Evolutionary conservation across 2,113 vertebrate species (phyloP), one percentile per base, ranked within the genome.

Genomic region (Podiceps cristatus): DNA sequence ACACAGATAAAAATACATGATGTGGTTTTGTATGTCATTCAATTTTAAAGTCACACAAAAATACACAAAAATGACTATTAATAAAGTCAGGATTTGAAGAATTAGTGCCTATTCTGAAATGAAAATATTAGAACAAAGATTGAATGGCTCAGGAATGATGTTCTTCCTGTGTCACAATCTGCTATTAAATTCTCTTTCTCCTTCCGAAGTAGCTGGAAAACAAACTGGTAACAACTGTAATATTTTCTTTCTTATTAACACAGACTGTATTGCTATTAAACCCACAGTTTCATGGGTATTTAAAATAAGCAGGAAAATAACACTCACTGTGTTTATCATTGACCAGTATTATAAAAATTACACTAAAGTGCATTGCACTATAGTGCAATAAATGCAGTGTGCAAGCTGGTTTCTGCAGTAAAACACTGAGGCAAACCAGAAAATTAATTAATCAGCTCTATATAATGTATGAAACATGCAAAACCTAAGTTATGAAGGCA

Each of bases 171-270:
- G 9, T 56, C 37, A 42, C 60, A 31, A 15, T 49, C 49, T 72
- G 27, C 8, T 71, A 25, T 52, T 80, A 62, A 83, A 76, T 88
- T 75, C 47, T 7, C 13, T 88, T 89, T 80, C 10, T 75, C 33
- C 40, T 76, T 37, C 56, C 62, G 71, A 91, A 72, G 31, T 23
- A 67, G 22, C 50, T 90, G 59, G 20, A 88, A 91, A 90, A n/a
- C 23, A 84, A 76, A 33, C 19, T 18, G 16, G 13, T 64, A 86
- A 60, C 14, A 59, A 27, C 37, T 44, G 3, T 31, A 55, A 86
- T 84, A 93, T 88, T 56, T 79, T 12, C 7, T 53, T 78, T 71
- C 47, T 44, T 58, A 49, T 56, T 58, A 37, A 15, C 4, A 72
- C 16, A 88, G 63, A 49, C 1, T 10, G 29, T 55, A 31, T 33